Percentiles rank a stretch among this genome's conserved stretches.
phyloP scores from a whole-genome alignment of 2,797 vertebrate genomes.

The Pampus argenteus region DNA sequence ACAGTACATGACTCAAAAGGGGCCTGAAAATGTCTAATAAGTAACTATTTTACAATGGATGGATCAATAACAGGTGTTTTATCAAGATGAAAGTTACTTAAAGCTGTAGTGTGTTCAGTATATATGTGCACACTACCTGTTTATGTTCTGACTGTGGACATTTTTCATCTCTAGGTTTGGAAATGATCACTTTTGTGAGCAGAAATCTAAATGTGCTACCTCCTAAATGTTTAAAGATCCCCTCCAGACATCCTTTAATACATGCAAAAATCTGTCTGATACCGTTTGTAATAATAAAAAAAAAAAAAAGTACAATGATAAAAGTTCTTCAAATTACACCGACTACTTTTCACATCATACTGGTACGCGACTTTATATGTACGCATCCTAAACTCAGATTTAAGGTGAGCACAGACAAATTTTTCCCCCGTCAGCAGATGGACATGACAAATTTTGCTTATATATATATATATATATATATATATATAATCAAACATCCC shows the following conservation, averaged over 20 bases:
- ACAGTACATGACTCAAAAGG: background rate
- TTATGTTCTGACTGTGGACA: background rate
- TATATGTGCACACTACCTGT: background rate
- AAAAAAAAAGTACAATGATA: too few relatives aligned
- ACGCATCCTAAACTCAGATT: too few relatives aligned
- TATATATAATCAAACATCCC: too few relatives aligned
- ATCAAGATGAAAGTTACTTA: background rate
- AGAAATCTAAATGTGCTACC: background rate
- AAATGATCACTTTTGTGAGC: background rate
- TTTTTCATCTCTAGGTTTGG: background rate
- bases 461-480: too few relatives aligned
- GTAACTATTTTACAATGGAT: background rate
- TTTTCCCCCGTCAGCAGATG: too few relatives aligned
- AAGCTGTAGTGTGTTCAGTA: background rate
- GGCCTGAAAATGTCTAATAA: background rate
- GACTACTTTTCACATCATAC: too few relatives aligned
- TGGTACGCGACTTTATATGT: too few relatives aligned
- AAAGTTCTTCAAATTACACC: too few relatives aligned
- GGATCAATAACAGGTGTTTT: slow-evolving; percentile 1
- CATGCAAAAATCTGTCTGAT: too few relatives aligned
- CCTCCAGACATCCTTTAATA: background rate
- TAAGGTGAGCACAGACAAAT: too few relatives aligned
- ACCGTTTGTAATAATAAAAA: too few relatives aligned
- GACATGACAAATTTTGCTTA: too few relatives aligned
- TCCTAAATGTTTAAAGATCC: background rate